Evolutionary conservation across 2,797 vertebrate species (phyloP), one percentile per base, ranked within the genome.

Genomic region (Helostoma temminkii): DNA sequence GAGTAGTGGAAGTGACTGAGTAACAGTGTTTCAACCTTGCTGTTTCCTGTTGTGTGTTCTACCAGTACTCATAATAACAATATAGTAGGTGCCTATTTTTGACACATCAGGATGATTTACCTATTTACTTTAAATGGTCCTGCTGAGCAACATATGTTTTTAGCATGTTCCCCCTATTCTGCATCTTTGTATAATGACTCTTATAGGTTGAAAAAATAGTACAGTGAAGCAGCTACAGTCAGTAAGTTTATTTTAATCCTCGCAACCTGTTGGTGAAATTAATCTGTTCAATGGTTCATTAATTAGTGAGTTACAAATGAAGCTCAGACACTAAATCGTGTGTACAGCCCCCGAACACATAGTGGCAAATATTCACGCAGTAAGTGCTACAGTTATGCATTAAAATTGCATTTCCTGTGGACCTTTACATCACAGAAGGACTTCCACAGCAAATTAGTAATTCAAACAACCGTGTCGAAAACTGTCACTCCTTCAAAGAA

Each of bases 401-500:
- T 67, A 30, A 82, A 76, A 65, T 14, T 54, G 45, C 41, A 78
- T 76, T 78, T 87, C 52, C 48, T 49, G 60, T 78, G 45, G 57
- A 76, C 49, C 58, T 53, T 50, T 46, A 66, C 53, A 25, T 76
- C 56, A 74, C 60, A 68, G 54, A 76, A 79, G 41, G 53, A 80
- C 80, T 74, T 83, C 71, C 50, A 71, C 45, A 78, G 78, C 19
- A 75, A 83, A 88, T 88, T 71, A 81, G 80, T 74, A 59, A 85
- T 85, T 86, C 75, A 86, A 82, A 88, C 75, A 82, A 83, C 60
- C 62, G 11, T 86, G 81, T 80, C 61, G 26, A 74, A 89, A 88
- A 71, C 64, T 82, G 81, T 82, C 81, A 76, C 48, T 83, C 66
- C 78, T 63, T 87, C 74, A 85, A 71, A 78, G 76, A 87, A 66